Conservation (phyloP, 1,140 invertebrate genomes). For the Araneus ventricosus region DNA sequence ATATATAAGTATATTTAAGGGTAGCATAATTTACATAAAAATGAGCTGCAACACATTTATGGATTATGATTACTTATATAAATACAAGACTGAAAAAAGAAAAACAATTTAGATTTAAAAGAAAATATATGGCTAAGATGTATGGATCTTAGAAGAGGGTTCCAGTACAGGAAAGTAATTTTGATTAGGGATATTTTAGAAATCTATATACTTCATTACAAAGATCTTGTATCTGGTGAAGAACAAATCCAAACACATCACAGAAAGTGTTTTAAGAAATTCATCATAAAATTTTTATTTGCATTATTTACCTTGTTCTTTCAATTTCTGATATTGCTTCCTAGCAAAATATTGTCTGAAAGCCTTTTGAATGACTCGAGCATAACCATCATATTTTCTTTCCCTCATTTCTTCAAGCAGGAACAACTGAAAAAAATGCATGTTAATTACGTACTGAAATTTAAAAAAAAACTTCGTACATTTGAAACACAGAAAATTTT, state of each 20-base stretch:
- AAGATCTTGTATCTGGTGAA: no score
- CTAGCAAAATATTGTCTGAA: conserved; percentile 86
- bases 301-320: conserved; percentile 82
- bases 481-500: neutral
- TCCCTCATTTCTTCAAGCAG: conserved; percentile 87
- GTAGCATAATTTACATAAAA: no score
- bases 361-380: conserved; percentile 87
- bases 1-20: no score
- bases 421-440: conserved; percentile 83
- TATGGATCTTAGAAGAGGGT: no score
- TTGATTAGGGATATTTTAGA: no score
- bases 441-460: neutral
- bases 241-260: neutral
- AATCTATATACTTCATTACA: no score
- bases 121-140: no score
- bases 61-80: no score
- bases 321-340: conserved; percentile 84
- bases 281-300: neutral
- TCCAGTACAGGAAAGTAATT: no score
- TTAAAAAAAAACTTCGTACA: neutral
- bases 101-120: no score
- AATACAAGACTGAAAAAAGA: no score
- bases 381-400: conserved; percentile 86
- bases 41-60: no score
- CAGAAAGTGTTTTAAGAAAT: neutral